Base-by-base conservation (phyloP, 2,888 invertebrate species). In the Oscheius myriophilus region DNA sequence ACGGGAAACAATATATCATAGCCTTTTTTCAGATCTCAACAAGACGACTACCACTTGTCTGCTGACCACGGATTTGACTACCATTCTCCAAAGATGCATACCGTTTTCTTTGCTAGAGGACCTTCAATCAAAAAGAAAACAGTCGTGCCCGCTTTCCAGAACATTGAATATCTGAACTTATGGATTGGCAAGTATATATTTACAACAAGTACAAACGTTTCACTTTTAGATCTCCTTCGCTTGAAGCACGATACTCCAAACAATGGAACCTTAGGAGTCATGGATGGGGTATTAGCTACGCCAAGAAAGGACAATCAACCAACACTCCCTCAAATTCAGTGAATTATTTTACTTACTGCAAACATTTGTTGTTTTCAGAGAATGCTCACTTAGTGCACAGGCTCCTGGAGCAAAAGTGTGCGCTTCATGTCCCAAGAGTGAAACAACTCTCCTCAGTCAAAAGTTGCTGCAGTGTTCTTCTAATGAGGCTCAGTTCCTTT, bases 1-100 rank as follows among this genome's bases (percentile, higher is more conserved):
- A n/a, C n/a, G n/a, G n/a, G n/a, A n/a, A n/a, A n/a, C n/a, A n/a
- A n/a, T n/a, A n/a, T n/a, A n/a, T n/a, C n/a, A n/a, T n/a, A n/a
- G n/a, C n/a, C n/a, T n/a, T n/a, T n/a, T 58, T 59, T 51, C 25
- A 67, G 67, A 43, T 33, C 11, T 11, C 45, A n/a, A 11, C 11
- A 18, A 1, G 41, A 57, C 46, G 51, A 58, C 46, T 58, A 58
- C 14, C 57, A 42, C 39, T 39, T 67, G 2, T 18, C 67, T 39
- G 67, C 67, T 21, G 84, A 84, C 53, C 84, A 84, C 61, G 84
- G 84, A 12, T 84, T 80, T 69, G 84, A 84, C 64, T 82, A 78
- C 45, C 65, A 78, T 41, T 65, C 75, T 26, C 70, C 72, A 1
- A 68, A 67, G 16, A 84, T 84, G 84, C 80, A 79, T 41, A 82